Evolutionary conservation across 2,888 invertebrate genomes (phyloP), one percentile per base, ranked within the genome.

Genomic region (Lissocephala sabroskyi): DNA sequence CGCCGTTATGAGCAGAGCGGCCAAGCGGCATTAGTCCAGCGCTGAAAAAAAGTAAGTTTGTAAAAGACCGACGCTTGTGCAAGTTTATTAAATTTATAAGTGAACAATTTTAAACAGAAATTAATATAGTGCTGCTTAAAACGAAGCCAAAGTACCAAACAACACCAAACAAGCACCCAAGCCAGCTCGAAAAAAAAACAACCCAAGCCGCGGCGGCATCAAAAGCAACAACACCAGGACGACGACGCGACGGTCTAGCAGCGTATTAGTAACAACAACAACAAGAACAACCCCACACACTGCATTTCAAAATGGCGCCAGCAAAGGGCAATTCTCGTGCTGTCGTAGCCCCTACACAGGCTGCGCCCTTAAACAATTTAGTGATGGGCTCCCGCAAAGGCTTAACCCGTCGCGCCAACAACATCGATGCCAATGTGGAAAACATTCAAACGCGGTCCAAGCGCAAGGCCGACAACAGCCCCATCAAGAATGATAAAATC

Each of bases 401-500:
- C 14, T 59, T 81, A 19, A 74, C 65, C 2, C 70, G 78, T 7
- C 64, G 83, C 36, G 54, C 64, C 41, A 58, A 57, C 9, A 23
- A 23, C 26, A 66, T 71, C 5, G 84, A 84, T 46, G 75, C 79
- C 53, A 84, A 85, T 68, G 57, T 56, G 30, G 79, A 79, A 35
- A 65, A 79, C 13, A 61, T 74, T 40, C 76, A 77, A 42, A 81
- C 82, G 39, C 75, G 82, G 39, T 87, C 87, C 42, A 95, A 95
- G 82, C 87, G 95, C 78, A 95, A 95, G 87, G 94, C 94, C 1
- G 91, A 91, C 36, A 89, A 89, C 58, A 94, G 93, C 48, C 94
- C 94, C 3, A 79, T 90, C 36, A 93, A 92, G 84, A 91, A 92
- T 79, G 89, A 89, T 62, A 88, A 87, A 42, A 88, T 90, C 3